Conservation (phyloP, 2,888 invertebrate species). For the Drosophila tripunctata region DNA sequence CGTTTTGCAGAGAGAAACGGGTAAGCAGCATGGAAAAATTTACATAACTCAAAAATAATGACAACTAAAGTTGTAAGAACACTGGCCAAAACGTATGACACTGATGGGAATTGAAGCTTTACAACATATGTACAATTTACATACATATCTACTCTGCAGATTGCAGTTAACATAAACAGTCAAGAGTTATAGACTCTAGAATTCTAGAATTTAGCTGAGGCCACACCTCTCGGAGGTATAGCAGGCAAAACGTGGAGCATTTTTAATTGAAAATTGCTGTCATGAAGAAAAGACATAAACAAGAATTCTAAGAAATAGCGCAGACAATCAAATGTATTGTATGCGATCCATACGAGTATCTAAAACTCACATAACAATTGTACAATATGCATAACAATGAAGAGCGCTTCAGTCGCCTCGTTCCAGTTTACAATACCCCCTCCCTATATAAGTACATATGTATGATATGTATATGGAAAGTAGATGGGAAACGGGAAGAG, state of each 20-base stretch:
- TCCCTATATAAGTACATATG: neutral
- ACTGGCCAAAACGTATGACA: neutral
- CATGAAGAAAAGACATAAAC: slow-evolving; percentile 70
- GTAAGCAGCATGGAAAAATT: slow-evolving; percentile 1
- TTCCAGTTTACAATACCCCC: slow-evolving; percentile 63
- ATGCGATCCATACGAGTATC: slow-evolving; percentile 25
- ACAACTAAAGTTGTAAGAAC: neutral
- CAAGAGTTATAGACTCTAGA: neutral
- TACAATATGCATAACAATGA: slow-evolving; percentile 78
- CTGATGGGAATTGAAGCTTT: neutral
- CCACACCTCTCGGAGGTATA: slow-evolving; percentile 40
- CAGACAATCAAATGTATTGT: slow-evolving; percentile 69
- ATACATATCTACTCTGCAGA: slow-evolving; percentile 14
- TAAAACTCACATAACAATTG: slow-evolving; percentile 75
- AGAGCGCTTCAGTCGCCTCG: slow-evolving; percentile 39
- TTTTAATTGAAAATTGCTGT: slow-evolving; percentile 77
- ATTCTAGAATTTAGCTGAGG: neutral
- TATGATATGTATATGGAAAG: neutral
- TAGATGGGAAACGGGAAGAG: neutral
- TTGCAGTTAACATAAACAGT: slow-evolving; percentile 41
- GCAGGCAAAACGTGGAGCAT: slow-evolving; percentile 21
- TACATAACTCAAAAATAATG: slow-evolving; percentile 25
- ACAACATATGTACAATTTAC: too few species aligned
- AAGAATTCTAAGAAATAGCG: slow-evolving; percentile 63
- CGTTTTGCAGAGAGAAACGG: neutral